Evolutionary conservation across 92 coral and sea anemone species (phyloP).

Genomic region (Siderastrea radians): DNA sequence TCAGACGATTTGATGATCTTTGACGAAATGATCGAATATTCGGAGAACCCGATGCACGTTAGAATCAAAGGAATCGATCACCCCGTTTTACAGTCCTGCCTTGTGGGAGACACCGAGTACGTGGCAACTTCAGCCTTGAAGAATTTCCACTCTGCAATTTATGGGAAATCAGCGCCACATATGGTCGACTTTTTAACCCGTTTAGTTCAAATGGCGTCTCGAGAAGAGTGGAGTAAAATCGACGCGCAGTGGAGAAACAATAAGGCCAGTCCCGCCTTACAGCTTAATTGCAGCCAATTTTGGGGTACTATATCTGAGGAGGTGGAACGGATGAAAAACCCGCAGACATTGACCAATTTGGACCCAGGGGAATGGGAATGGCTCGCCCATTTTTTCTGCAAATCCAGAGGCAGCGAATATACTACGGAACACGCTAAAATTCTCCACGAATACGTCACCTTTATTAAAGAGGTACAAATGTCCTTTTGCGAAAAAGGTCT

Average conservation of each 20-base stretch:
- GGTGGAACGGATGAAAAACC: background rate
- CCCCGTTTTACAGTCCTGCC: conserved; percentile 58
- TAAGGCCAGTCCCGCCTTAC: background rate
- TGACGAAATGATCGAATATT: conserved; percentile 63
- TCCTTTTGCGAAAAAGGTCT: background rate
- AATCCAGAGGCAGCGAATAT: background rate
- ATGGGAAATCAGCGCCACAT: conserved; percentile 27
- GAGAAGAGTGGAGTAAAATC: background rate
- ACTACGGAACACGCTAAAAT: conserved; percentile 8
- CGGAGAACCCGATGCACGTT: conserved; percentile 38
- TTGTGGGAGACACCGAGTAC: conserved; percentile 48
- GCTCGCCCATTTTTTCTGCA: background rate
- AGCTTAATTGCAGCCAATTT: background rate
- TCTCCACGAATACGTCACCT: background rate
- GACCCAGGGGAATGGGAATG: conserved; percentile 9
- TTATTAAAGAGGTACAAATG: conserved; percentile 2
- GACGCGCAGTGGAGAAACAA: background rate
- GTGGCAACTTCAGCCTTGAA: conserved; percentile 67
- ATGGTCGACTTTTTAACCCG: background rate
- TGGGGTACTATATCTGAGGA: background rate
- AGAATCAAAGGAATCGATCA: conserved; percentile 67
- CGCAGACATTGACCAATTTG: background rate
- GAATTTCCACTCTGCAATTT: conserved; percentile 64
- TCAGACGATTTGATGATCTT: conserved; percentile 47
- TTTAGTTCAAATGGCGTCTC: no score